Conservation (phyloP, 2,113 vertebrate genomes). For the Ploceus nigricollis region DNA sequence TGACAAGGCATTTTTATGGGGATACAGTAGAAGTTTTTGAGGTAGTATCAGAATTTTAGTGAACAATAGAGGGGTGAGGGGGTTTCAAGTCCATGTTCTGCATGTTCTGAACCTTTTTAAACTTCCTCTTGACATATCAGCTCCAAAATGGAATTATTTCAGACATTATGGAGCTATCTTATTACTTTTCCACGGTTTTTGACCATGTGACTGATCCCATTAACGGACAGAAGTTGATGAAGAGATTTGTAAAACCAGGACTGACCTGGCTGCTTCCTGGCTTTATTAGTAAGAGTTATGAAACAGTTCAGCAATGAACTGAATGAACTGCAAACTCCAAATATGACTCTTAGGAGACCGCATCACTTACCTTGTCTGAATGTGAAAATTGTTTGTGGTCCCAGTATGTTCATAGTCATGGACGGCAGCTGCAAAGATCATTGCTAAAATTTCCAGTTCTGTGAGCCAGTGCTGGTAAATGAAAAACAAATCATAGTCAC, state of each 20-base stretch:
- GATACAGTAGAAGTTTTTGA: not conserved
- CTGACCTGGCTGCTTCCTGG: not conserved
- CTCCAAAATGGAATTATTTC: not conserved
- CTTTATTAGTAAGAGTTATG: not conserved
- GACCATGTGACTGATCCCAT: not conserved
- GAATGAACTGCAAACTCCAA: not conserved
- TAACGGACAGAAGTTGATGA: not conserved
- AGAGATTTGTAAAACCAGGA: not conserved
- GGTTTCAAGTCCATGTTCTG: not conserved
- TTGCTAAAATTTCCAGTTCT: conserved; percentile 98
- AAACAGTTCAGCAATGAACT: not conserved
- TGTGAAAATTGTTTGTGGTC: conserved; percentile 99
- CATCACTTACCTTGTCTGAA: conserved; percentile 88
- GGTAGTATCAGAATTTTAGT: not conserved
- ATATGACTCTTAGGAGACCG: not conserved
- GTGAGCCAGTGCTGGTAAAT: conserved; percentile 92
- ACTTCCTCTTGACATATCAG: not conserved
- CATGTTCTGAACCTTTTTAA: not conserved
- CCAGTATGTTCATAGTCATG: conserved; percentile 98
- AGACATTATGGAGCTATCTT: not conserved
- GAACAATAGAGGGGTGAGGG: not conserved
- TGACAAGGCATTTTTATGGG: not conserved
- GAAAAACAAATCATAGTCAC: conserved; percentile 39
- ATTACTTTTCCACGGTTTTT: not conserved
- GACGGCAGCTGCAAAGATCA: conserved; percentile 97